These are phyloP conservation scores for Gallinago media DNA, from an alignment of 2,113 vertebrate species.

Conservation along the genomic window DNA sequence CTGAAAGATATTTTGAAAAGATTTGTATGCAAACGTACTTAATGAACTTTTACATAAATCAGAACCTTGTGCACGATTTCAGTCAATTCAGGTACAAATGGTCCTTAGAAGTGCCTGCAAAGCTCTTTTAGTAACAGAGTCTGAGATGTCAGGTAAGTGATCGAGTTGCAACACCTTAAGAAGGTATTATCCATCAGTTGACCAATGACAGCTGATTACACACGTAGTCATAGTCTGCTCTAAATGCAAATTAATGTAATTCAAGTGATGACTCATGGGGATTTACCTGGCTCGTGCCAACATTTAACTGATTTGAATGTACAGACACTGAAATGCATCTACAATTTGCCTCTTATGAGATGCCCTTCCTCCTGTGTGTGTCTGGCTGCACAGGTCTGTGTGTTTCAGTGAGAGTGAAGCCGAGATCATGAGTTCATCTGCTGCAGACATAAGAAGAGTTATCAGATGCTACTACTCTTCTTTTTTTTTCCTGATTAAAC, in stretches of 20 bases:
- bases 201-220: not conserved
- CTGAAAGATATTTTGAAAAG: not conserved
- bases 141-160: not conserved
- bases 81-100: not conserved
- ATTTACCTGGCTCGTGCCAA: not conserved
- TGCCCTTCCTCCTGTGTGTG: rapidly evolving
- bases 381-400: not conserved
- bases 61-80: not conserved
- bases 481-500: not conserved
- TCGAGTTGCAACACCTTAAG: not conserved
- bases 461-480: not conserved
- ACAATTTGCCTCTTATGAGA: not conserved
- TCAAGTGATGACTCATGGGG: not conserved
- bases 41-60: not conserved
- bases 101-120: not conserved
- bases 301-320: not conserved
- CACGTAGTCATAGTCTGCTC: not conserved
- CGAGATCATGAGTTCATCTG: not conserved
- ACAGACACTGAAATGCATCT: not conserved
- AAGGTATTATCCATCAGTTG: not conserved
- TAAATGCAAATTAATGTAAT: not conserved
- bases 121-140: not conserved
- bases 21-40: not conserved
- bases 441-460: not conserved
- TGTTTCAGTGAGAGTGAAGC: not conserved